Evolutionary conservation across 1,140 invertebrate species (phyloP).

Genomic region (Leptinotarsa defecta): DNA sequence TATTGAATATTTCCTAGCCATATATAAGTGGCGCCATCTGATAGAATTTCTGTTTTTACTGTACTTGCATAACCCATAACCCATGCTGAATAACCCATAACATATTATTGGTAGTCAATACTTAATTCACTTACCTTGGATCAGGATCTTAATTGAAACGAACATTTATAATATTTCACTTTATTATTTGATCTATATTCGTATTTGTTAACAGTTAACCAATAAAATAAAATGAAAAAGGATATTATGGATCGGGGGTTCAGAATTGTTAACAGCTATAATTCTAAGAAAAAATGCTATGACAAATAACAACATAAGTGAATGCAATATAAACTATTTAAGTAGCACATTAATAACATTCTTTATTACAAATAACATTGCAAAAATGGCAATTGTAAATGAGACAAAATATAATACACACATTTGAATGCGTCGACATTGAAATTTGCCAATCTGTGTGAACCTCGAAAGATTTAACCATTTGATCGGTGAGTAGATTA

Average conservation of each 20-base stretch:
- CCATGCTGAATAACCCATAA: no score
- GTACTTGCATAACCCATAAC: no score
- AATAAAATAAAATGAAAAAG: constrained; percentile 40
- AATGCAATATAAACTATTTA: constrained; percentile 37
- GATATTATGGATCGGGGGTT: constrained; percentile 34
- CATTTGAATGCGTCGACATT: not conserved
- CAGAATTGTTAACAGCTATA: constrained; percentile 45
- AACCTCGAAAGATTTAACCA: not conserved
- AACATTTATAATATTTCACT: constrained; percentile 21
- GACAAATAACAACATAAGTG: constrained; percentile 36
- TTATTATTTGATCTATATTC: constrained; percentile 44
- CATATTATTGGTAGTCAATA: no score
- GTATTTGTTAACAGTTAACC: constrained; percentile 47
- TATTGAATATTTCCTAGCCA: no score
- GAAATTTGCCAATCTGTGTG: not conserved
- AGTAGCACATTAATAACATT: constrained; percentile 44
- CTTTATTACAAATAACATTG: constrained; percentile 31
- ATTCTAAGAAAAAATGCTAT: constrained; percentile 38
- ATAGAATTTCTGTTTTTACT: no score
- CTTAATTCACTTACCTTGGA: no score
- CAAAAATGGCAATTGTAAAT: constrained; percentile 24
- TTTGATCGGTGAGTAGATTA: not conserved
- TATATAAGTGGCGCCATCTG: no score
- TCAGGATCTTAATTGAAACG: not conserved
- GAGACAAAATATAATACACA: not conserved